A percentile compares a stretch with the other conserved stretches of the same genome.
phyloP scores from a whole-genome alignment of 2,113 vertebrate species.

The Dicerorhinus sumatrensis region DNA sequence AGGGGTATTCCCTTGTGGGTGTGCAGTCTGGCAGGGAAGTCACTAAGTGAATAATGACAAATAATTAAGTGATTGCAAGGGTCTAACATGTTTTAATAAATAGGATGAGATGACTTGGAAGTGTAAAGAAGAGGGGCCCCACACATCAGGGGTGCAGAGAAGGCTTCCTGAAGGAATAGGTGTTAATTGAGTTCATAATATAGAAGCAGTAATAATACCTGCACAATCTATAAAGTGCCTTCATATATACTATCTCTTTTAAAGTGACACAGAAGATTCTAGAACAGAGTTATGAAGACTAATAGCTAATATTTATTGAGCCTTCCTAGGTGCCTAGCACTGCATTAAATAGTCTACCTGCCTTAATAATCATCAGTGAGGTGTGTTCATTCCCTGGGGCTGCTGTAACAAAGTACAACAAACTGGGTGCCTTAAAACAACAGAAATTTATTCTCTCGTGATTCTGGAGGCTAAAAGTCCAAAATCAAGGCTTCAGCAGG shows the following conservation, averaged over 20 bases:
- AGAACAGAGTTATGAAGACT: not conserved
- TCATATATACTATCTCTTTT: not conserved
- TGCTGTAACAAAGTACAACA: not conserved
- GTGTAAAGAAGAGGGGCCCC: not conserved
- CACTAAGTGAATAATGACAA: not conserved
- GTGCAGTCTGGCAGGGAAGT: not conserved
- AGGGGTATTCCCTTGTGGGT: not conserved
- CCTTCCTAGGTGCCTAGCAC: not conserved
- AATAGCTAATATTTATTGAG: not conserved
- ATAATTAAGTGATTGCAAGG: not conserved
- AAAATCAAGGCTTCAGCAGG: not conserved
- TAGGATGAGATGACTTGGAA: not conserved
- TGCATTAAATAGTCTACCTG: not conserved
- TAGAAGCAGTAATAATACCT: not conserved
- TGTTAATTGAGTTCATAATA: not conserved
- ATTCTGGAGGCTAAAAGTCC: not conserved
- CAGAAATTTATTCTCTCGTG: not conserved
- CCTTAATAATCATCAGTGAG: not conserved
- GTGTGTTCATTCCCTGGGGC: not conserved
- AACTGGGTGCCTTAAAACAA: not conserved
- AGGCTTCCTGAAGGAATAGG: not conserved
- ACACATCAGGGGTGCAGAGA: not conserved
- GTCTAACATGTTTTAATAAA: not conserved
- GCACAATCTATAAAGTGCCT: not conserved
- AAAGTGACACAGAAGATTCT: not conserved